Evolutionary conservation across 2,113 vertebrate species (phyloP).

Genomic region (Thymallus thymallus): DNA sequence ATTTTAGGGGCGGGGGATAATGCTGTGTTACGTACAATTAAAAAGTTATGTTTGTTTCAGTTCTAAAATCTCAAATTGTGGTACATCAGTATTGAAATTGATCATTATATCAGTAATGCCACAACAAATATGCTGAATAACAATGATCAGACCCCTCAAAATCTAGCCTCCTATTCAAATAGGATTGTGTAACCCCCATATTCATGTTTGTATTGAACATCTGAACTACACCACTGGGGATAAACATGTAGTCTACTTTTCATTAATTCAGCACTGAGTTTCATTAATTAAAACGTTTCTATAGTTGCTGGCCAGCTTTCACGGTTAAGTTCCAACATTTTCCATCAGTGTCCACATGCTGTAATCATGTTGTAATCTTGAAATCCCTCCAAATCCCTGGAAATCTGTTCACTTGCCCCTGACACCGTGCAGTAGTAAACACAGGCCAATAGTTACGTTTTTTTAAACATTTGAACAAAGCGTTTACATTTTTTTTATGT

Average conservation of each 20-base stretch:
- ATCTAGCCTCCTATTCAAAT: too few relatives aligned
- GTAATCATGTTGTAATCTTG: conserved; percentile 68
- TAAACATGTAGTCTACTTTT: neutral
- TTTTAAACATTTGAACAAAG: neutral
- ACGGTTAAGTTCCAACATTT: conserved; percentile 39
- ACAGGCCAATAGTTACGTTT: neutral
- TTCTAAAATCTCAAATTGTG: neutral
- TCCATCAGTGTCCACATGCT: conserved; percentile 40
- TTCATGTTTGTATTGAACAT: neutral
- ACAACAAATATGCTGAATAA: neutral
- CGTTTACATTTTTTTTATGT: too few relatives aligned
- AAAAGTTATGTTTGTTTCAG: neutral
- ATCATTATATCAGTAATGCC: neutral
- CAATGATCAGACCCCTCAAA: too few relatives aligned
- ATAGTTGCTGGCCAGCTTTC: conserved; percentile 35
- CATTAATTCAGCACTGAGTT: neutral
- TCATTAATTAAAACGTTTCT: conserved; percentile 1
- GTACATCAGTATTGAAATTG: neutral
- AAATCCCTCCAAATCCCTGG: conserved; percentile 71
- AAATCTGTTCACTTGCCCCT: conserved; percentile 49
- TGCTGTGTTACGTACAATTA: neutral
- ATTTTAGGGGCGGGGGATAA: neutral
- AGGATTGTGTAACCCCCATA: neutral
- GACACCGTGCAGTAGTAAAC: neutral
- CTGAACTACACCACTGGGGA: neutral